These are phyloP conservation scores for Pomatorhinus ruficollis DNA, from an alignment of 2,113 vertebrate species.

Conservation along the genomic window DNA sequence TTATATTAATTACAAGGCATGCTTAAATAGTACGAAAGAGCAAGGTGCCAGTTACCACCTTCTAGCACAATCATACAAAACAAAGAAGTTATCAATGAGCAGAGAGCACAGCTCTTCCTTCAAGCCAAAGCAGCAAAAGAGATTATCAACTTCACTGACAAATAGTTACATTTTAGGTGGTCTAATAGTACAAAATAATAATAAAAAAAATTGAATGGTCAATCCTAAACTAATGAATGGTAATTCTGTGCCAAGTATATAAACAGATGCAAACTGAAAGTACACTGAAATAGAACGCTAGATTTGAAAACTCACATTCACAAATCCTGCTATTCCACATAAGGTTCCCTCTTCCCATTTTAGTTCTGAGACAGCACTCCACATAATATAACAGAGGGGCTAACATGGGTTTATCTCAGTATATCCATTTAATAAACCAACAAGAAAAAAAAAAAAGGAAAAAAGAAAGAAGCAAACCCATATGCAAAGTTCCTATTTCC, in stretches of 20 bases:
- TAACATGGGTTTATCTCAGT: background rate
- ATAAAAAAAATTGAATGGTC: background rate
- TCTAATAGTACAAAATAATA: background rate
- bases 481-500: background rate
- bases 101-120: background rate
- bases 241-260: background rate
- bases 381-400: background rate
- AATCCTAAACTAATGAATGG: background rate
- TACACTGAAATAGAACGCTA: background rate
- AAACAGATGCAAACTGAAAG: background rate
- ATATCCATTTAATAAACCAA: background rate
- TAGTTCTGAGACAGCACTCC: background rate
- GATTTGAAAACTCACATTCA: background rate
- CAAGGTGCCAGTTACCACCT: background rate
- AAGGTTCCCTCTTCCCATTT: background rate
- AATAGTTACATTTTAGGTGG: background rate
- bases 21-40: background rate
- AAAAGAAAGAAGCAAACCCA: background rate
- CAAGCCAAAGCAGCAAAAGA: background rate
- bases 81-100: background rate
- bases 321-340: background rate
- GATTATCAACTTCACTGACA: background rate
- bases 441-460: background rate
- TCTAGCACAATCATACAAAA: background rate
- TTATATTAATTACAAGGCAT: background rate